Conservation (phyloP, 1,140 invertebrate genomes). For the Aphelenchoides besseyi region DNA sequence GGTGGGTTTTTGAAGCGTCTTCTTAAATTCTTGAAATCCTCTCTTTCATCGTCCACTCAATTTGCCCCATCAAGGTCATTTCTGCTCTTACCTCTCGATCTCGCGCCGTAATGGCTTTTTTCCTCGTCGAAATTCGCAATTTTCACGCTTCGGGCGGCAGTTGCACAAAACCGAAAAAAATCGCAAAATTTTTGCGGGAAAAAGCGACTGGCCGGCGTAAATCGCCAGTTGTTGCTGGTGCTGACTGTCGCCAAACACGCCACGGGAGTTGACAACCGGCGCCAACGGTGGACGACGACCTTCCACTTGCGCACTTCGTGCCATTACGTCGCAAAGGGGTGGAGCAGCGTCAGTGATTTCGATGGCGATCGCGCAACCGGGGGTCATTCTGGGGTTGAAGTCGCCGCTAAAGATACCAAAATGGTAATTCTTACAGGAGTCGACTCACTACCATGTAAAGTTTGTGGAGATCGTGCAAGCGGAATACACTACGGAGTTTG, state of each 20-base stretch:
- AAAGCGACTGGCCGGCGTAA: neutral
- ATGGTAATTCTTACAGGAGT: slow-evolving; percentile 1
- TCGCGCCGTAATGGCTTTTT: too few species aligned
- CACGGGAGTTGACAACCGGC: too few species aligned
- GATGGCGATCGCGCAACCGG: neutral
- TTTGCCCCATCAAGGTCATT: neutral
- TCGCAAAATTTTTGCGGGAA: neutral
- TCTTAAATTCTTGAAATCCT: neutral
- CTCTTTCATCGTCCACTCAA: too few species aligned
- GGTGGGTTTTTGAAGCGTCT: neutral
- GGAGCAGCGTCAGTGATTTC: neutral
- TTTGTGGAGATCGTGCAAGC: neutral
- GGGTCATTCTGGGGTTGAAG: neutral
- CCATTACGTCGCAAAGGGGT: neutral
- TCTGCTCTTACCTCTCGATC: neutral
- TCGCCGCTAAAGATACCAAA: neutral
- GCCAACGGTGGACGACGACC: neutral
- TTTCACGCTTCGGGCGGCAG: too few species aligned
- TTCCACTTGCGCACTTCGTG: neutral
- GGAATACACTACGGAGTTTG: neutral
- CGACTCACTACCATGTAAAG: neutral
- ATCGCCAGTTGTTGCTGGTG: too few species aligned
- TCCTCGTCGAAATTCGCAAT: too few species aligned
- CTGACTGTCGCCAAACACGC: too few species aligned
- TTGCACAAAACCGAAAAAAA: neutral